These are phyloP conservation scores for Acheta domesticus DNA, from an alignment of 2,888 invertebrate species.

Conservation along the genomic window DNA sequence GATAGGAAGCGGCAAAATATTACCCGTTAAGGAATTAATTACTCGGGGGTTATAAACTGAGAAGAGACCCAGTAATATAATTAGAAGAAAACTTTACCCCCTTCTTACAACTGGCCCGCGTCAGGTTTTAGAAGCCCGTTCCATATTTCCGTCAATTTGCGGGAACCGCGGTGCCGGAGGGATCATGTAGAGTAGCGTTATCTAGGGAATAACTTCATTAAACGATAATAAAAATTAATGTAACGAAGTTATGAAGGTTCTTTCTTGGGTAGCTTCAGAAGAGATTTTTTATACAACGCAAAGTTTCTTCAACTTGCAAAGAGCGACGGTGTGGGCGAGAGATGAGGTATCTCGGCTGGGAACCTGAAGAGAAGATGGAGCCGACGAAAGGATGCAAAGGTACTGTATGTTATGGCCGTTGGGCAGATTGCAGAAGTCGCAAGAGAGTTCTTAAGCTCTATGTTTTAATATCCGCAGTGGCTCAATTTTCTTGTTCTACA, in stretches of 20 bases:
- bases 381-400: no score
- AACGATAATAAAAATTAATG: conserved; percentile 10
- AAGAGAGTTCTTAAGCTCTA: no score
- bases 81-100: background rate
- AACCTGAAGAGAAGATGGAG: no score
- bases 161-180: background rate
- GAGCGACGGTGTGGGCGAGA: no score
- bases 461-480: no score
- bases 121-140: background rate
- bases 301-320: no score
- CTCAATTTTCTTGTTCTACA: no score
- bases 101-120: background rate
- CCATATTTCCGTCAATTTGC: conserved; percentile 10
- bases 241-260: background rate
- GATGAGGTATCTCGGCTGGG: no score
- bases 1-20: background rate
- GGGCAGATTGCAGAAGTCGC: no score
- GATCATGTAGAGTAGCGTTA: background rate
- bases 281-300: no score
- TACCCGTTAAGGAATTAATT: conserved; percentile 10
- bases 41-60: conserved; percentile 8
- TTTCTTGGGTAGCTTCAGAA: no score
- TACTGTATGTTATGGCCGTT: no score
- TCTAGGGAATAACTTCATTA: conserved; percentile 6
- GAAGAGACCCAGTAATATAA: background rate